Base-by-base conservation (phyloP, 2,888 invertebrate genomes). In the Trichogramma dendrolimi region DNA sequence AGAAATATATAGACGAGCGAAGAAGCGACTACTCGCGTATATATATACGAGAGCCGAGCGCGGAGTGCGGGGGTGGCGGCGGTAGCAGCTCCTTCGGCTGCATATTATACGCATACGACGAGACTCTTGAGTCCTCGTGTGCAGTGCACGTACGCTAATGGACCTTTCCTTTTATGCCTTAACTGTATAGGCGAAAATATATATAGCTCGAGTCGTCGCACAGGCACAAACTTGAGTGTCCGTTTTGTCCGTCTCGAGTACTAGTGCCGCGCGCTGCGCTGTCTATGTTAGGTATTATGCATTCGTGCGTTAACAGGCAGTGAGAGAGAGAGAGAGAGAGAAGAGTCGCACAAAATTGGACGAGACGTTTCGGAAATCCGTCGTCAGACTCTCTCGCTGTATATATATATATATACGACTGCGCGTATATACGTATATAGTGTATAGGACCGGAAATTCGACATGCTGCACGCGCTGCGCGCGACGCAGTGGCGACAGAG, bases 341-440 rank as follows among this genome's bases (percentile, higher is more conserved):
- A 27, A 27, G 58, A 57, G 58, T 60, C 39, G n/a, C n/a, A 50
- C 58, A 47, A 44, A 53, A 63, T 60, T 39, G 55, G 43, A 44
- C 43, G 48, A 27, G 58, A 55, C 58, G 53, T 58, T 55, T 60
- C 55, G 65, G 60, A 65, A 60, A 60, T 62, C 50, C 62, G 53
- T 7, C 40, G 6, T 27, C 27, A 27, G 27, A 27, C 27, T 27
- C 27, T 27, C 27, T 27, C 41, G 48, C 27, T 56, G 8, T 4
- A n/a, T n/a, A n/a, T n/a, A n/a, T n/a, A n/a, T n/a, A 46, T 46
- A 46, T 46, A 46, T 46, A 46, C n/a, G n/a, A 46, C n/a, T 10
- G 8, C 8, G 3, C 46, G 46, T 10, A 46, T 10, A 10, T 46
- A 8, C 3, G 46, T 10, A 27, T 27, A 27, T 27, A 27, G 27